phyloP scores from a whole-genome alignment of 30 jellyfish, hydroid and myxozoan species.

The Clytia hemisphaerica region DNA sequence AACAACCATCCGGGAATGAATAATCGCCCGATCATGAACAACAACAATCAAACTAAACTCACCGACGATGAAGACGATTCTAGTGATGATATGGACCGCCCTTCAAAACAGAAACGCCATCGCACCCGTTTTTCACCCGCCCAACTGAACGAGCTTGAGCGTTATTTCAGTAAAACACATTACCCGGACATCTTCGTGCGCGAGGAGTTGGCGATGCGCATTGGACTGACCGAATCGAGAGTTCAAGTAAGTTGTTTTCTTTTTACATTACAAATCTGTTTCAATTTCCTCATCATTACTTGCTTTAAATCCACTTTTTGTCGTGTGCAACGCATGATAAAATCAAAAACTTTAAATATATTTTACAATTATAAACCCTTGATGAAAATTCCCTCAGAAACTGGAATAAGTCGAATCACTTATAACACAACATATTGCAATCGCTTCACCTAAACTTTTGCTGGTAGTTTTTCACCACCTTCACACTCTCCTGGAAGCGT shows the following conservation, averaged over 20 bases:
- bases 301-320: too few species aligned
- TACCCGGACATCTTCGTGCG: slow-evolving; percentile 98
- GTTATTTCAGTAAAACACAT: slow-evolving; percentile 93
- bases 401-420: too few species aligned
- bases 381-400: too few species aligned
- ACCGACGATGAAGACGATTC: slow-evolving; percentile 26
- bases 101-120: slow-evolving; percentile 88
- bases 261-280: too few species aligned
- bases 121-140: slow-evolving; percentile 96
- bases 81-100: slow-evolving; percentile 73
- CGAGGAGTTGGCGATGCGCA: slow-evolving; percentile 96
- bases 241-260: slow-evolving; percentile 71
- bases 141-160: slow-evolving; percentile 86
- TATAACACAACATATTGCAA: too few species aligned
- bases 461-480: too few species aligned
- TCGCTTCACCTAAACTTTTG: too few species aligned
- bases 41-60: neutral
- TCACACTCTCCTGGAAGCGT: too few species aligned
- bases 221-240: slow-evolving; percentile 91
- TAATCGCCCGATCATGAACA: neutral
- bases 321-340: too few species aligned
- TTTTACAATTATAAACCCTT: too few species aligned
- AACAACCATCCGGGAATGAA: neutral
- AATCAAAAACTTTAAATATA: too few species aligned
- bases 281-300: too few species aligned